A percentile compares a stretch with the other conserved stretches of the same genome.
These are phyloP conservation scores for Allophyes oxyacanthae DNA, from an alignment of 2,888 invertebrate genomes.

Conservation along the genomic window DNA sequence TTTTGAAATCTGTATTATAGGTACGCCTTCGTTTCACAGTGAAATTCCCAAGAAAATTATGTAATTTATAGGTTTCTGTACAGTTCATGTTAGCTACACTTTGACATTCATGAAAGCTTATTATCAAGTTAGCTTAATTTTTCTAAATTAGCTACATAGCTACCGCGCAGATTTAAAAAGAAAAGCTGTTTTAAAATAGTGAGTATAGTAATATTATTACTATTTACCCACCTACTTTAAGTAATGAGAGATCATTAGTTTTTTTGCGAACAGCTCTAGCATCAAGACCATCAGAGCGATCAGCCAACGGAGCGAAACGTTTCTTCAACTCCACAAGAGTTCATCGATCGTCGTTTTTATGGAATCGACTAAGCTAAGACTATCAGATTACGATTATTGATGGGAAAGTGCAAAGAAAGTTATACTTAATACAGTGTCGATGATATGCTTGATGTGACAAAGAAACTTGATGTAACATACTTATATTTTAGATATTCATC, in stretches of 20 bases:
- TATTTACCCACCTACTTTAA: conserved; percentile 33
- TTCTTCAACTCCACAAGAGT: conserved; percentile 81
- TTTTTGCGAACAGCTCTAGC: conserved; percentile 48
- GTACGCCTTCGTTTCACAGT: too few relatives aligned
- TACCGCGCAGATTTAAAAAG: too few relatives aligned
- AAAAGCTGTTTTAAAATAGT: not conserved
- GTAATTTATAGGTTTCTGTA: too few relatives aligned
- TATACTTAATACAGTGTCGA: conserved; percentile 48
- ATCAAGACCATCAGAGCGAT: conserved; percentile 59
- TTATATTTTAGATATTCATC: conserved; percentile 4
- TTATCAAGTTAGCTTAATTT: too few relatives aligned
- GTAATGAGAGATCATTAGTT: conserved; percentile 48
- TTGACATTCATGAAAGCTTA: too few relatives aligned
- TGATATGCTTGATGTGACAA: conserved; percentile 23
- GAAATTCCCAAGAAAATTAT: too few relatives aligned
- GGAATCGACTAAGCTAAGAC: conserved; percentile 52
- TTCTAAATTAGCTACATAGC: not conserved
- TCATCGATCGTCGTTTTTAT: conserved; percentile 82
- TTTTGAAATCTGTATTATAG: too few relatives aligned
- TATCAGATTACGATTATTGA: conserved; percentile 75
- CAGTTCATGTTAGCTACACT: too few relatives aligned
- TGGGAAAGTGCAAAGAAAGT: conserved; percentile 79
- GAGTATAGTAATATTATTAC: conserved; percentile 12
- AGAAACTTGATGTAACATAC: conserved; percentile 40
- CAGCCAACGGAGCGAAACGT: conserved; percentile 81